Base-by-base conservation (phyloP, 1,140 invertebrate genomes). In the Drosophila asahinai region DNA sequence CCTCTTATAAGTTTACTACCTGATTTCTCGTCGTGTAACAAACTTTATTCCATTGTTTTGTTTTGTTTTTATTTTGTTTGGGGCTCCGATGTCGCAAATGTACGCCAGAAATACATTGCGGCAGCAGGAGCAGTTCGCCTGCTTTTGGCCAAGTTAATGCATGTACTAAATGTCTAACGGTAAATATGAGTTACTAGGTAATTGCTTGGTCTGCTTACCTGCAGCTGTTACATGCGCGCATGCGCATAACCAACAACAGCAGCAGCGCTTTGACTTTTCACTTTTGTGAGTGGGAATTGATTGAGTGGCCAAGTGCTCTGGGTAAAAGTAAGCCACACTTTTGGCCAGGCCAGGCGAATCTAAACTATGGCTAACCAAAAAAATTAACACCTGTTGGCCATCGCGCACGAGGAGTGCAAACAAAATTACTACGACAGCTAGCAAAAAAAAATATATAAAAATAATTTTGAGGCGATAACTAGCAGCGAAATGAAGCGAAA, bases 111-210 rank as follows among this genome's bases (percentile, higher is more conserved):
- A 54, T 64, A 42, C 43, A 14, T 42, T 33, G 48, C 68, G 43
- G 77, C 70, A 30, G 61, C 65, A 73, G 67, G 54, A 73, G 54
- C 67, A 73, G 30, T 72, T 73, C 75, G 66, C 57, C 66, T 67
- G 49, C 66, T 52, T 70, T 60, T 60, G 76, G 74, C 74, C 73
- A 77, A 84, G 74, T 89, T 89, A 90, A 90, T 89, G 86, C 86
- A 79, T 90, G 86, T 90, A 89, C 86, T 89, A 86, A 90, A 90
- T 89, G 86, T 89, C 86, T 71, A 74, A 82, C 86, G 54, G 84
- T 89, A 89, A 89, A 89, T 89, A 89, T 89, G 86, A 89, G 86
- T 89, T 89, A 89, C 74, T 89, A 89, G 86, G 84, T 89, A 89
- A 89, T 89, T 89, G 84, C 81, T 77, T 80, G 64, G 75, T 71